Percentiles rank a stretch among this genome's conserved stretches.
These are phyloP conservation scores for Orycteropus afer DNA, from an alignment of 2,113 vertebrate genomes.

Conservation along the genomic window DNA sequence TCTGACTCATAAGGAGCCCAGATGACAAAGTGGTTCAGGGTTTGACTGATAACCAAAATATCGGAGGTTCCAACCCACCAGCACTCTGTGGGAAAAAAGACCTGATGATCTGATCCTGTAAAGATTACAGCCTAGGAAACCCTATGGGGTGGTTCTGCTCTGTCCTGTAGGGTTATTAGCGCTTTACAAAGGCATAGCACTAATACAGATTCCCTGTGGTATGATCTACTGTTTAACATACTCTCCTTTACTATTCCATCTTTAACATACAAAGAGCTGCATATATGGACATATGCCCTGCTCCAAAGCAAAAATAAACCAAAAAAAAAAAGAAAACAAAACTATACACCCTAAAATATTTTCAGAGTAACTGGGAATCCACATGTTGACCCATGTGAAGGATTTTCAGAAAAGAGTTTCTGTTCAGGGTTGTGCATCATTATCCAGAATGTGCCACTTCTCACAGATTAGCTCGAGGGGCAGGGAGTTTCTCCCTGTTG, in stretches of 20 bases:
- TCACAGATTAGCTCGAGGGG: not conserved
- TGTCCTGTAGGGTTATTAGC: not conserved
- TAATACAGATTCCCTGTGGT: not conserved
- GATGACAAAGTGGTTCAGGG: not conserved
- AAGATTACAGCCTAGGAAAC: no score
- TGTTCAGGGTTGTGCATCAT: not conserved
- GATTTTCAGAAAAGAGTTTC: not conserved
- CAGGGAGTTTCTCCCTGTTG: accelerated
- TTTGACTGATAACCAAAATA: not conserved
- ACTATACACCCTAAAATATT: not conserved
- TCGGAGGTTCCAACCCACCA: no score
- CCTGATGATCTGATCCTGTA: not conserved
- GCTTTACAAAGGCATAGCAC: no score
- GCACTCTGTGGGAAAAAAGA: no score
- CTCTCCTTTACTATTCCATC: not conserved
- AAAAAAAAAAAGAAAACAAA: not conserved
- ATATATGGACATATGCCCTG: not conserved
- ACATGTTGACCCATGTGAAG: not conserved
- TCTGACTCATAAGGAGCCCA: not conserved
- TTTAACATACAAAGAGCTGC: not conserved
- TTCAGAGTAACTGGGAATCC: not conserved
- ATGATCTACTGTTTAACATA: not conserved
- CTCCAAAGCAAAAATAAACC: constrained; percentile 4
- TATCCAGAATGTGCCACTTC: not conserved
- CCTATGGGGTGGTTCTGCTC: not conserved